phyloP scores from a whole-genome alignment of 1,140 invertebrate genomes.

The Vanessa atalanta region DNA sequence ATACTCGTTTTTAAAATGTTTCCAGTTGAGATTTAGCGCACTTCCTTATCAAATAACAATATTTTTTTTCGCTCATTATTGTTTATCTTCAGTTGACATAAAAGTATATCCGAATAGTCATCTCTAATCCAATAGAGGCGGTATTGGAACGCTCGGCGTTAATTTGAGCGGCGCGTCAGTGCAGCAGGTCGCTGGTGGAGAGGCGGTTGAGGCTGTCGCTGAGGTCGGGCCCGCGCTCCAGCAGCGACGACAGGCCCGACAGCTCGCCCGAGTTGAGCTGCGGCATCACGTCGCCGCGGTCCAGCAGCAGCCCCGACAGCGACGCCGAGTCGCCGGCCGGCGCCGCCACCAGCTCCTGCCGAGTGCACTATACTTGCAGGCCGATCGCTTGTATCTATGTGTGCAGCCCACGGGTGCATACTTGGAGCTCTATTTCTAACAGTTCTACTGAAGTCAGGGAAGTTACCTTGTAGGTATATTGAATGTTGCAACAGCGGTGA shows the following conservation, averaged over 20 bases:
- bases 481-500: too few species aligned
- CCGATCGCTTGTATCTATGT: too few species aligned
- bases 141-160: conserved; percentile 41
- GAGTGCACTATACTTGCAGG: too few species aligned
- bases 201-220: conserved; percentile 54
- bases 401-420: too few species aligned
- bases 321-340: conserved; percentile 43
- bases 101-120: conserved; percentile 45
- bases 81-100: background rate
- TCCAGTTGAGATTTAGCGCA: background rate
- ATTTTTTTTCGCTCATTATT: background rate
- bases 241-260: conserved; percentile 47
- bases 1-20: background rate
- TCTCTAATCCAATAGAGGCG: conserved; percentile 60
- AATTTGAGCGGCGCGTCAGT: background rate
- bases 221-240: conserved; percentile 48
- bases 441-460: too few species aligned
- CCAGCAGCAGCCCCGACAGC: conserved; percentile 45
- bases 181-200: conserved; percentile 50
- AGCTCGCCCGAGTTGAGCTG: conserved; percentile 45
- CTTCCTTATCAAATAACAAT: background rate
- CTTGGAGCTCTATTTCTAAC: too few species aligned
- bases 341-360: conserved; percentile 43
- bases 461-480: too few species aligned
- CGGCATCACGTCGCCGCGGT: conserved; percentile 37